Conservation (phyloP, 2,888 invertebrate species). For the Drosophila sordidula region DNA sequence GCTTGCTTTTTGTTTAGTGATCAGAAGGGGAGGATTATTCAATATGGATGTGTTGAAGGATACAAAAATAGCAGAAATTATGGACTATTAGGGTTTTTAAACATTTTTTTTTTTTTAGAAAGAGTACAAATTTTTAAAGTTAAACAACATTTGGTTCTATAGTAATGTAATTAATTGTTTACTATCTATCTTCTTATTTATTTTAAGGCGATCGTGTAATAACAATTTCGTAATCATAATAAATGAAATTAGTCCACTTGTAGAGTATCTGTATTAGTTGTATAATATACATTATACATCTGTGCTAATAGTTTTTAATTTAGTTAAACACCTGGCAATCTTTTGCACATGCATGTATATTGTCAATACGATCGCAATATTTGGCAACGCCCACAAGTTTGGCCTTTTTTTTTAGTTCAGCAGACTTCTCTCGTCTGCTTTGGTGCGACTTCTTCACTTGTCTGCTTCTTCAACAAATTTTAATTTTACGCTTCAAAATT, state of each 20-base stretch:
- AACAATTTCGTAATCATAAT: too few species aligned
- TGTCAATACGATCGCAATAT: constrained; percentile 55
- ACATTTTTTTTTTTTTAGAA: not conserved
- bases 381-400: constrained; percentile 59
- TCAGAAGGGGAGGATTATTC: constrained; percentile 21
- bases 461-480: constrained; percentile 39
- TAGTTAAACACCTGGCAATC: constrained; percentile 9
- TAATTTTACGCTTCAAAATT: constrained; percentile 78
- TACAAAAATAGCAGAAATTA: too few species aligned
- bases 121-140: too few species aligned
- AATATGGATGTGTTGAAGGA: constrained; percentile 8
- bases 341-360: constrained; percentile 25
- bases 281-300: too few species aligned
- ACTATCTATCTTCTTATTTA: too few species aligned
- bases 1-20: constrained; percentile 56
- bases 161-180: too few species aligned
- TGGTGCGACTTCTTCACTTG: constrained; percentile 36
- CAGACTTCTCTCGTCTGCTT: constrained; percentile 23
- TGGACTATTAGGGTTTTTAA: not conserved
- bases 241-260: too few species aligned
- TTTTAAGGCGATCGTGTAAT: too few species aligned
- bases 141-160: too few species aligned
- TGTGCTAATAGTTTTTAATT: constrained; percentile 6
- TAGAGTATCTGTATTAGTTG: too few species aligned
- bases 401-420: constrained; percentile 56